These are phyloP conservation scores for Puma concolor DNA, from an alignment of 2,113 vertebrate species.

Conservation along the genomic window DNA sequence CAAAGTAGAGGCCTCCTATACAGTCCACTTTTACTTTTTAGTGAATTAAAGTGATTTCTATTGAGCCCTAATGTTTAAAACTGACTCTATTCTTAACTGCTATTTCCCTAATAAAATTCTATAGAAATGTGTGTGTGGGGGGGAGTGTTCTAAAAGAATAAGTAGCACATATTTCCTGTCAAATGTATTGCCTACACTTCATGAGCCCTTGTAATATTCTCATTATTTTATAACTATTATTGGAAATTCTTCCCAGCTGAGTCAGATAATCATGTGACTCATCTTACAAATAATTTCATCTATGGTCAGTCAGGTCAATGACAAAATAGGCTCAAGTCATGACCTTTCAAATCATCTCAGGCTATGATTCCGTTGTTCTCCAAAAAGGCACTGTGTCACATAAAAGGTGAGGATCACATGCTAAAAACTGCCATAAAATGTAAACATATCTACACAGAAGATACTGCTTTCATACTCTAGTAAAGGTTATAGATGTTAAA, in stretches of 20 bases:
- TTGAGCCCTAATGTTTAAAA: neutral
- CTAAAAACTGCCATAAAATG: neutral
- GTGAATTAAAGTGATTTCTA: neutral
- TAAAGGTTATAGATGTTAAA: constrained; percentile 3
- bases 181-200: neutral
- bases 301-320: neutral
- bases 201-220: neutral
- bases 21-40: neutral
- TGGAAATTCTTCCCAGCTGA: constrained; percentile 32
- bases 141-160: neutral
- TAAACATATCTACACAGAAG: neutral
- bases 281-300: constrained; percentile 23
- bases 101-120: constrained; percentile 44
- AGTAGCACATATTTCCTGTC: neutral
- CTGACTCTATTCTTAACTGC: neutral
- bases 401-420: constrained; percentile 7
- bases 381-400: neutral
- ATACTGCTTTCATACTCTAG: constrained; percentile 33
- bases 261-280: neutral
- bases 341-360: neutral
- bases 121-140: neutral
- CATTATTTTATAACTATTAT: neutral
- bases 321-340: neutral
- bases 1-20: neutral
- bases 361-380: constrained; percentile 9